Base-by-base conservation (phyloP, 2,797 vertebrate species). In the Carduelis carduelis region DNA sequence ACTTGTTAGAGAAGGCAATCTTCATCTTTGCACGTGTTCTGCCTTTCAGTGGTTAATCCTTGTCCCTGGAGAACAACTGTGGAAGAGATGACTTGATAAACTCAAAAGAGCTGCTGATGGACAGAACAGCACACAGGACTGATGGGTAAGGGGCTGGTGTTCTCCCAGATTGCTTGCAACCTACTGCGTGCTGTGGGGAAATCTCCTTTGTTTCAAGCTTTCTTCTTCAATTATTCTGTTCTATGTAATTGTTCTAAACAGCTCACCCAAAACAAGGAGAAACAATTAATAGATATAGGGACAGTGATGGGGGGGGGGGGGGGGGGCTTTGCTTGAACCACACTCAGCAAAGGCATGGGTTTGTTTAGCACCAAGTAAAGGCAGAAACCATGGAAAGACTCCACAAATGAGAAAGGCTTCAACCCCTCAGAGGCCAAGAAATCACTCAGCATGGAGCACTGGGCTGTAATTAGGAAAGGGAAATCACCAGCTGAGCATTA, bases 381-480 rank as follows among this genome's bases (percentile, higher is more conserved):
- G 39, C n/a, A 81, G 47, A 69, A 93, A 47, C 43, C 11, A 0
- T 24, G 35, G 44, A 74, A 87, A 66, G 20, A 53, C 22, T 69
- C 26, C 14, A 22, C 20, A 52, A 78, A 44, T 52, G 55, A 26
- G 32, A 87, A 81, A 86, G 84, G 32, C 55, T 66, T 9, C 39
- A 65, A 65, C 37, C 44, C 82, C 85, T 90, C 0, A 3, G 66
- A 96, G 91, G 83, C 66, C 70, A 37, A 91, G 83, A 83, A 93
- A 82, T 90, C 59, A 32, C 57, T 88, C 35, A 35, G 55, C 32
- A 4, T 55, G 72, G 84, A 90, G 49, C 70, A 68, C 56, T 24
- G 75, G 66, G 63, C 83, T 96, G 83, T 95, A 95, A 95, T 96
- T 96, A 94, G 78, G 84, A 91, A 96, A 91, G 91, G 89, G 95